These are phyloP conservation scores for Volucella inflata DNA, from an alignment of 2,888 invertebrate species.

Conservation along the genomic window DNA sequence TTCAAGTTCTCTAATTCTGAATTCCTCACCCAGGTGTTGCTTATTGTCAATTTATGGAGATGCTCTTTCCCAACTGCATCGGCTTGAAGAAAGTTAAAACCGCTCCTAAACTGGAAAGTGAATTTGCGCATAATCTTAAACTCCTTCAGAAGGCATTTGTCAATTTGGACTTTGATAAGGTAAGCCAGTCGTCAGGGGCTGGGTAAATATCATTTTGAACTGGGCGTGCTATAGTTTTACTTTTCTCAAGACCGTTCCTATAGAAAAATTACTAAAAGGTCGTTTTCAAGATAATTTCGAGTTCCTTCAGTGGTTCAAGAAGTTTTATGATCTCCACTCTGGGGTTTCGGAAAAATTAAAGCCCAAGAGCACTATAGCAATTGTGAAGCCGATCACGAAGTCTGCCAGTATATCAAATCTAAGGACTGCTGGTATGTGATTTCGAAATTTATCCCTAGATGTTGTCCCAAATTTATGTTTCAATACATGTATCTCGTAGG, in stretches of 20 bases:
- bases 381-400: constrained; percentile 57
- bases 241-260: constrained; percentile 80
- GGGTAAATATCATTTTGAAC: constrained; percentile 42
- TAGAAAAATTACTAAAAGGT: constrained; percentile 92
- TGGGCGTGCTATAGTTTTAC: constrained; percentile 61
- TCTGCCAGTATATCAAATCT: constrained; percentile 60
- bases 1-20: not conserved
- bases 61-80: constrained; percentile 95
- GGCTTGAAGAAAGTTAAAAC: constrained; percentile 97
- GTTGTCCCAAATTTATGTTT: not conserved
- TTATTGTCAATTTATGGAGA: constrained; percentile 99
- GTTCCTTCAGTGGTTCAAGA: constrained; percentile 99
- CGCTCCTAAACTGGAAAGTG: constrained; percentile 98
- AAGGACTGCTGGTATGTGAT: constrained; percentile 37
- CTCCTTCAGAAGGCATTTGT: constrained; percentile 97
- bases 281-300: constrained; percentile 99
- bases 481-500: not conserved
- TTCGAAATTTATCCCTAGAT: not conserved
- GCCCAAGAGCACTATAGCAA: constrained; percentile 73
- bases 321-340: constrained; percentile 99
- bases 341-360: constrained; percentile 88
- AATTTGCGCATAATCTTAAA: constrained; percentile 99
- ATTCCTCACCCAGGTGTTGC: constrained; percentile 89
- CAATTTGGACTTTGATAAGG: constrained; percentile 98
- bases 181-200: constrained; percentile 81